Base-by-base conservation (phyloP, 1,140 invertebrate genomes). In the Danaus melanippus region DNA sequence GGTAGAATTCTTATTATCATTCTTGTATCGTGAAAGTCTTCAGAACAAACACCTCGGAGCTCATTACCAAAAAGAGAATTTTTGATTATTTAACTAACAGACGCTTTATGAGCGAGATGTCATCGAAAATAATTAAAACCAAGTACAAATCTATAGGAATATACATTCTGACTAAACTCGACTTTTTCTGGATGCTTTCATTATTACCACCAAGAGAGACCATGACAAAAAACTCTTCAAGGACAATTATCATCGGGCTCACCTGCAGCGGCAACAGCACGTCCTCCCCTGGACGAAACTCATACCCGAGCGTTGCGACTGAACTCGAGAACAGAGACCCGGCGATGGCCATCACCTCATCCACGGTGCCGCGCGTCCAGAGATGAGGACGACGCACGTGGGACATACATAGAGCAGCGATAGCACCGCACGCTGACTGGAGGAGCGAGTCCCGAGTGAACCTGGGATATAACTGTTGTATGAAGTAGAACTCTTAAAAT, bases 271-370 rank as follows among this genome's bases (percentile, higher is more conserved):
- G 82, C 11, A 85, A 66, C 43, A 89, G 53, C 12, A 81, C 74
- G 15, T 89, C 84, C 39, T 88, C 86, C 50, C 88, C 88, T 0
- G 88, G 87, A 46, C 88, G 76, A 54, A 88, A 89, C 58, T 87
- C 85, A 55, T 81, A 88, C 0, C 86, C 87, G 0, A 88, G 62
- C 7, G 76, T 60, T 10, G 69, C 72, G 17, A 86, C 44, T 1
- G 82, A 85, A 2, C 64, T 62, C 4, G 60, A 15, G 63, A 85
- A 80, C 46, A 85, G 62, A 39, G 74, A 64, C 12, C 61, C 65
- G 0, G 60, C 77, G 2, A 67, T 61, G 0, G 62, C 47, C 67
- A 88, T 71, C 2, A 89, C 73, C 56, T 89, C 85, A 58, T 89
- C 88, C 9, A 89, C 69, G 0, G 88, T 88, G 4, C 75, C 76